These are phyloP conservation scores for Portunus trituberculatus DNA, from an alignment of 1,140 invertebrate species.

Conservation along the genomic window DNA sequence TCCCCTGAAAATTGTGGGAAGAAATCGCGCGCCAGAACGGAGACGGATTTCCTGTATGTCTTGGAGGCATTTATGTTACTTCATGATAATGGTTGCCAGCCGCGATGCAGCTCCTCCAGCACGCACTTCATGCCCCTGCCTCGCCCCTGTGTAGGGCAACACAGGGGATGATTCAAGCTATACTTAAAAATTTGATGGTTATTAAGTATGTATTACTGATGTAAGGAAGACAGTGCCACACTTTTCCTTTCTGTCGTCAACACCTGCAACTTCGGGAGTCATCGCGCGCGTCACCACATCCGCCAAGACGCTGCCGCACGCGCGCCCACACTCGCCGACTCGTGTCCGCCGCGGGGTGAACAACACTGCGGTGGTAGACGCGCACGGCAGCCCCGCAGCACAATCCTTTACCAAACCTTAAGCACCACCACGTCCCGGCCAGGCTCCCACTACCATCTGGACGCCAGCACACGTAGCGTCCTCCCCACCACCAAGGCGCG, in stretches of 20 bases:
- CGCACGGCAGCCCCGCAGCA: not conserved
- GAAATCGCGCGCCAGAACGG: constrained; percentile 54
- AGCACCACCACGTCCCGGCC: not conserved
- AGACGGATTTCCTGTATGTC: constrained; percentile 66
- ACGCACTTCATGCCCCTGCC: not conserved
- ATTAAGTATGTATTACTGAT: not conserved
- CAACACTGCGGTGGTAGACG: not conserved
- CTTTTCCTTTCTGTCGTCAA: not conserved
- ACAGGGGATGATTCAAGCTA: not conserved
- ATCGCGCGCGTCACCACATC: constrained; percentile 65
- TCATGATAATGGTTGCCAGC: not conserved
- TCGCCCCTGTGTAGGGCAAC: not conserved
- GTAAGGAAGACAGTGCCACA: not conserved
- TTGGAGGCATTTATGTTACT: constrained; percentile 33
- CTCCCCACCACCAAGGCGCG: not conserved
- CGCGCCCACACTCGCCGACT: constrained; percentile 23
- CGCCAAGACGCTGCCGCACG: constrained; percentile 10
- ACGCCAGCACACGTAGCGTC: not conserved
- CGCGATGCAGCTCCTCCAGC: not conserved
- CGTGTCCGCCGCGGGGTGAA: constrained; percentile 30
- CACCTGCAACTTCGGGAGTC: constrained; percentile 36
- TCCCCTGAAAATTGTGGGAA: constrained; percentile 62
- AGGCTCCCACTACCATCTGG: too few relatives aligned
- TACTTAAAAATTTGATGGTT: not conserved
- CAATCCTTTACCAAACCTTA: not conserved